Evolutionary conservation across 2,113 vertebrate species (phyloP).

Genomic region (Gorsachius goisagi): DNA sequence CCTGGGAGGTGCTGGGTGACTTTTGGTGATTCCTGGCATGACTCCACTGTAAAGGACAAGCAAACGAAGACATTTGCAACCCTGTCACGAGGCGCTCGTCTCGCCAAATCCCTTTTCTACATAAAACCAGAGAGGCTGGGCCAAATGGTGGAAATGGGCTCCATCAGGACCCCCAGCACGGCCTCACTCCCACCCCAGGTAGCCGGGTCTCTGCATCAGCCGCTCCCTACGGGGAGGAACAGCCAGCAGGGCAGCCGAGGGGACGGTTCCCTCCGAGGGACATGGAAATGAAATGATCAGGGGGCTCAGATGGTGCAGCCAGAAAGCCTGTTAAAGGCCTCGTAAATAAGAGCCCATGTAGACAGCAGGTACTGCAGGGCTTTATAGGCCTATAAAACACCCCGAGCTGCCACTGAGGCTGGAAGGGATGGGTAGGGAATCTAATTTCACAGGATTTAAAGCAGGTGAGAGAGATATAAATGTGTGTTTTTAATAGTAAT

Average conservation of each 20-base stretch:
- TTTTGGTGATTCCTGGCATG: background rate
- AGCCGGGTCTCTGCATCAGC: background rate
- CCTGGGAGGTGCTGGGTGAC: background rate
- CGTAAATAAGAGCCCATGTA: constrained; percentile 58
- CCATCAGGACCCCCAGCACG: accelerated
- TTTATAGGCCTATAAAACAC: constrained; percentile 71
- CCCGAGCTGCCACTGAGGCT: constrained; percentile 49
- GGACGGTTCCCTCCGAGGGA: background rate
- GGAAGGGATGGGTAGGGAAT: constrained; percentile 62
- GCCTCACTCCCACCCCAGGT: background rate
- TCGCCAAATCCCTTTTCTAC: background rate
- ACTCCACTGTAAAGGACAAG: background rate
- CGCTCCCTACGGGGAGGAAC: background rate
- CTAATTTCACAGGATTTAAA: constrained; percentile 75
- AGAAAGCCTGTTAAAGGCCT: constrained; percentile 48
- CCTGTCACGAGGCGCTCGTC: background rate
- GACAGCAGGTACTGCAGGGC: constrained; percentile 57
- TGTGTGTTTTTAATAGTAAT: constrained; percentile 73
- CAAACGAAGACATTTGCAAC: background rate
- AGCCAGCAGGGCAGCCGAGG: background rate
- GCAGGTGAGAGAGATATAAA: constrained; percentile 71
- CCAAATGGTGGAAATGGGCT: background rate
- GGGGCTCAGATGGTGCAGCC: constrained; percentile 27
- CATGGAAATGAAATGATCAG: background rate
- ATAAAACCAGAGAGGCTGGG: background rate